phyloP scores from a whole-genome alignment of 2,888 invertebrate species.

The Hirtodrosophila duncani region DNA sequence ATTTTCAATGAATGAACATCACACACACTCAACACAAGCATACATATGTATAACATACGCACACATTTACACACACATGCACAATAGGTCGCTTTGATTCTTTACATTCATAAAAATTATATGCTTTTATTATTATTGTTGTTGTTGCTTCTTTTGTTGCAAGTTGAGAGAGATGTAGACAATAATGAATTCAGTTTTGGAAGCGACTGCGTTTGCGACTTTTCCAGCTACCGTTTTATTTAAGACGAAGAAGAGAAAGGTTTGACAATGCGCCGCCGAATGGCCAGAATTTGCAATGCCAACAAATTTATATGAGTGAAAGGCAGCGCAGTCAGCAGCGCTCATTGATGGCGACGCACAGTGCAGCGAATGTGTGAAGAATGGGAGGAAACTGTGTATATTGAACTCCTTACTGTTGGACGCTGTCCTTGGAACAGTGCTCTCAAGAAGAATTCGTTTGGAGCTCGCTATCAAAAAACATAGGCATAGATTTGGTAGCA shows the following conservation, averaged over 20 bases:
- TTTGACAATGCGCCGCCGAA: constrained; percentile 76
- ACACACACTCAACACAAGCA: constrained; percentile 9
- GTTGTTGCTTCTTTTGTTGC: constrained; percentile 13
- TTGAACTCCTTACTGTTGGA: too few species aligned
- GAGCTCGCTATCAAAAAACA: too few species aligned
- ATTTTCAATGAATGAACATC: constrained; percentile 64
- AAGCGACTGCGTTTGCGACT: constrained; percentile 34
- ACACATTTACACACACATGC: constrained; percentile 24
- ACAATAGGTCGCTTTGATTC: background rate
- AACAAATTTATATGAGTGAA: constrained; percentile 79
- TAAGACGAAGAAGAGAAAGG: constrained; percentile 74
- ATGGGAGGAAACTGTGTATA: too few species aligned
- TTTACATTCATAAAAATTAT: constrained; percentile 41
- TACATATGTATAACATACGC: constrained; percentile 14
- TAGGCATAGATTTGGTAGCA: too few species aligned
- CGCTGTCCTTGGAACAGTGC: too few species aligned
- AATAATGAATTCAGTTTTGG: too few species aligned
- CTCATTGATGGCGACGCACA: constrained; percentile 44
- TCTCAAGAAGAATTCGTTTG: too few species aligned
- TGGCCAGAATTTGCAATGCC: constrained; percentile 78
- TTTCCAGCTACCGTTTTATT: constrained; percentile 21
- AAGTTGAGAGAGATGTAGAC: too few species aligned
- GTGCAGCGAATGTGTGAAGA: constrained; percentile 34
- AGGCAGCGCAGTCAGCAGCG: constrained; percentile 67
- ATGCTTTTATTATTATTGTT: constrained; percentile 41